Base-by-base conservation (phyloP, 2,797 vertebrate species). In the Caiman crocodilus region DNA sequence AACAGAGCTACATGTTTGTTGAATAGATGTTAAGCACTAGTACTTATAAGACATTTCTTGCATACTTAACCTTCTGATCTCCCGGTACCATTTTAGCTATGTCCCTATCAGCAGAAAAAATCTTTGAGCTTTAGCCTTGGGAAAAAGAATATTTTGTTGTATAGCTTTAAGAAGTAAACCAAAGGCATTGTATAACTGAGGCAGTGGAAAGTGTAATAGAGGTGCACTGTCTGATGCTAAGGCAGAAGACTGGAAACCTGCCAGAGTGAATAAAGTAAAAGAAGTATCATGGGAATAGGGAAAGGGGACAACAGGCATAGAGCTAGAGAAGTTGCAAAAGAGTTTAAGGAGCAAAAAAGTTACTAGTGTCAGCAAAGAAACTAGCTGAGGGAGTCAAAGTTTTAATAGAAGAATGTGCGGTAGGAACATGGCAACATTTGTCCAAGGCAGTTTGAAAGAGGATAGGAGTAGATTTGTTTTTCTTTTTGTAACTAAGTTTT, bases 181-280 rank as follows among this genome's bases (percentile, higher is more conserved):
- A 7, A 25, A 25, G 17, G 74, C 61, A 65, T 17, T 71, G 82
- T 90, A 35, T 73, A 80, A 90, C 4, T 71, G 14, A 87, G 74
- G 79, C 80, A 78, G 84, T 90, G 28, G 89, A 76, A 91, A 89
- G 76, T 76, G 76, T 82, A 85, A 59, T 32, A 76, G 42, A 30
- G 14, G 9, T 32, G 79, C 60, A 75, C 35, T 59, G 13, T 50
- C 12, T 58, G 79, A 87, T 93, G 67, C 32, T 93, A 87, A 91
- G 57, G 69, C 13, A 2, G 32, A 76, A 76, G 80, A 87, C 91
- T 94, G 79, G 91, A 93, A 87, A 30, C 3, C 3, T 84, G 67
- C 11, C 7, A 12, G 84, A 60, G 64, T 80, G 64, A 94, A 91
- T 80, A 82, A 92, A 93, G 21, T 82, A 35, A 92, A 85, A 84